These are phyloP conservation scores for Rhabdornis inornatus DNA, from an alignment of 2,113 vertebrate genomes.

Conservation along the genomic window DNA sequence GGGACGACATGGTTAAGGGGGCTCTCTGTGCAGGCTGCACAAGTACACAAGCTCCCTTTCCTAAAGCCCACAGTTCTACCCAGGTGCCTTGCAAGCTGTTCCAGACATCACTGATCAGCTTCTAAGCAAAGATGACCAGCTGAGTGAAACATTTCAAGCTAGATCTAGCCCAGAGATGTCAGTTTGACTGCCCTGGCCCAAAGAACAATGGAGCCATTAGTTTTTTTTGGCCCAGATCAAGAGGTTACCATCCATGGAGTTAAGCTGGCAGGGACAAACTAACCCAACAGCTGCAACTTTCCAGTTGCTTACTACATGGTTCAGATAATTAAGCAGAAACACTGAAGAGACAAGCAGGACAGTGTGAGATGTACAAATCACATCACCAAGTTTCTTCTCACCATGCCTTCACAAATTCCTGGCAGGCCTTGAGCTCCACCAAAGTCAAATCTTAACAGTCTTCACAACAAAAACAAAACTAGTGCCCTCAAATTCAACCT, in stretches of 20 bases:
- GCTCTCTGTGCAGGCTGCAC: not conserved
- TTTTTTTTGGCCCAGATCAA: not conserved
- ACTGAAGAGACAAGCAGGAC: not conserved
- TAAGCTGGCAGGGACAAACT: not conserved
- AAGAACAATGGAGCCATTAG: not conserved
- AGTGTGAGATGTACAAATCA: not conserved
- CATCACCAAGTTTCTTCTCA: not conserved
- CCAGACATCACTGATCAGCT: not conserved
- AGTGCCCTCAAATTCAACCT: not conserved
- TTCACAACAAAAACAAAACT: not conserved
- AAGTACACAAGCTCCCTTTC: not conserved
- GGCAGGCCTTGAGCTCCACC: not conserved
- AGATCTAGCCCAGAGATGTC: not conserved
- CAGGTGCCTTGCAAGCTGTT: not conserved
- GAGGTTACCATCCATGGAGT: not conserved
- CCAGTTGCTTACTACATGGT: not conserved
- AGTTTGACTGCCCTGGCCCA: not conserved
- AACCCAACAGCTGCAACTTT: not conserved
- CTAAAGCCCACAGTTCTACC: not conserved
- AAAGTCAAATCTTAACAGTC: not conserved
- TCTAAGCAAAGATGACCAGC: not conserved
- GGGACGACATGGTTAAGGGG: not conserved
- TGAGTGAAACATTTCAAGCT: not conserved
- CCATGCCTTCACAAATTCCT: not conserved
- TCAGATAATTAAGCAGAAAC: not conserved